phyloP scores from a whole-genome alignment of 1,140 invertebrate genomes.

The Triops longicaudatus region DNA sequence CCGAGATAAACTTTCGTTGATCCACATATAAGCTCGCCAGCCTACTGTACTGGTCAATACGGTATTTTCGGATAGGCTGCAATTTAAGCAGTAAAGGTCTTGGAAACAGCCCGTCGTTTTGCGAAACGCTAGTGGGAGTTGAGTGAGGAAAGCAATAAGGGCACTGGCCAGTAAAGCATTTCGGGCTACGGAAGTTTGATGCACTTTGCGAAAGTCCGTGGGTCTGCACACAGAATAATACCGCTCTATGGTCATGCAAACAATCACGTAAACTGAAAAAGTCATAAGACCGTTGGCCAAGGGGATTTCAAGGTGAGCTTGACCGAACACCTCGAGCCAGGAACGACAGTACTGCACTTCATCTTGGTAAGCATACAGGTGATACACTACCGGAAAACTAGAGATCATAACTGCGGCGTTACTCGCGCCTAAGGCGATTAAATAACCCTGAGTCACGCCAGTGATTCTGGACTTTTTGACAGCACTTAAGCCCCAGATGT shows the following conservation, averaged over 20 bases:
- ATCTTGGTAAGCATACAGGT: background rate
- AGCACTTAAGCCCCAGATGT: slow-evolving; percentile 16
- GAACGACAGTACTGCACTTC: background rate
- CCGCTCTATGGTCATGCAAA: slow-evolving; percentile 26
- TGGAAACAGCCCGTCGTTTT: background rate
- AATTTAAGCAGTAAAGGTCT: background rate
- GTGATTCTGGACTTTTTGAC: slow-evolving; percentile 13
- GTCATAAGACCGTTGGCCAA: slow-evolving; percentile 24
- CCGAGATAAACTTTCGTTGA: slow-evolving; percentile 10
- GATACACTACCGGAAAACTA: background rate
- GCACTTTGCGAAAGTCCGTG: slow-evolving; percentile 20
- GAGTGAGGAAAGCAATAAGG: background rate
- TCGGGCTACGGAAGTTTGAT: background rate
- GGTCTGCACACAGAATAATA: slow-evolving; percentile 23
- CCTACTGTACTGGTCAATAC: background rate
- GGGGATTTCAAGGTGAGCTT: slow-evolving; percentile 20
- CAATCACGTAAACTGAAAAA: slow-evolving; percentile 25
- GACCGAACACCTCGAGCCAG: slow-evolving; percentile 16
- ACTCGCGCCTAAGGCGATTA: slow-evolving; percentile 18
- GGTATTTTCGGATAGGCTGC: background rate
- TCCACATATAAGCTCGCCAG: slow-evolving; percentile 17
- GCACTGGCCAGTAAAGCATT: slow-evolving; percentile 18
- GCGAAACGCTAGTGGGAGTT: background rate
- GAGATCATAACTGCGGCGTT: background rate
- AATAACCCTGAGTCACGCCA: slow-evolving; percentile 22